Conservation (phyloP, 2,888 invertebrate species). For the Nematopogon swammerdamellus region DNA sequence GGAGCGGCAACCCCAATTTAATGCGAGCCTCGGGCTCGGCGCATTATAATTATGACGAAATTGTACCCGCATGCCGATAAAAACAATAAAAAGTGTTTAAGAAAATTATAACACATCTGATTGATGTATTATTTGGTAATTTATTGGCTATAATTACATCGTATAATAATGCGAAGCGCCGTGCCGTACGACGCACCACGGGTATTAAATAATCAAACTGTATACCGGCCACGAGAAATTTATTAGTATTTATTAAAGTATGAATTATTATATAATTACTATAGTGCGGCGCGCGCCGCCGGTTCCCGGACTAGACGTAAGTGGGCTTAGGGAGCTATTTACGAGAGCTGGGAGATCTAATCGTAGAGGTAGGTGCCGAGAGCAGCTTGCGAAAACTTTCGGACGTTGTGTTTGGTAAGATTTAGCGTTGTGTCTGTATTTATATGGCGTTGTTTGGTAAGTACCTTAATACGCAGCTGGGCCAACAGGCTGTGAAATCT, state of each 20-base stretch:
- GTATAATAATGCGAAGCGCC: constrained; percentile 40
- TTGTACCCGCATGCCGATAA: constrained; percentile 36
- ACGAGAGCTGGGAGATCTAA: constrained; percentile 20
- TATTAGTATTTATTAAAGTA: constrained; percentile 57
- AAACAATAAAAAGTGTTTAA: constrained; percentile 30
- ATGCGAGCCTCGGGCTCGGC: constrained; percentile 20
- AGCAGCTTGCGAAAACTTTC: too few relatives aligned
- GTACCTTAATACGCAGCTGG: too few relatives aligned
- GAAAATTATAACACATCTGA: constrained; percentile 56
- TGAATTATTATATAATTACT: constrained; percentile 57
- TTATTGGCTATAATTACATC: constrained; percentile 55
- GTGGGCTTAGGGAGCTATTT: constrained; percentile 51
- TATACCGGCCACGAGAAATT: constrained; percentile 26
- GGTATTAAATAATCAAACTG: constrained; percentile 33
- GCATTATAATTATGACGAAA: constrained; percentile 56
- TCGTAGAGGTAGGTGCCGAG: too few relatives aligned
- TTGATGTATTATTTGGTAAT: constrained; percentile 57
- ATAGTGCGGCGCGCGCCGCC: constrained; percentile 28
- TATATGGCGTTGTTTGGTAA: too few relatives aligned
- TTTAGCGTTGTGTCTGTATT: too few relatives aligned
- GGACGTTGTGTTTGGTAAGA: too few relatives aligned
- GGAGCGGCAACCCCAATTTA: constrained; percentile 47
- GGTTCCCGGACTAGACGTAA: constrained; percentile 52
- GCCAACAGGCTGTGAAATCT: too few relatives aligned
- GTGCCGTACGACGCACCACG: neutral